phyloP scores from a whole-genome alignment of 2,113 vertebrate genomes.

The Pseudopipra pipra region DNA sequence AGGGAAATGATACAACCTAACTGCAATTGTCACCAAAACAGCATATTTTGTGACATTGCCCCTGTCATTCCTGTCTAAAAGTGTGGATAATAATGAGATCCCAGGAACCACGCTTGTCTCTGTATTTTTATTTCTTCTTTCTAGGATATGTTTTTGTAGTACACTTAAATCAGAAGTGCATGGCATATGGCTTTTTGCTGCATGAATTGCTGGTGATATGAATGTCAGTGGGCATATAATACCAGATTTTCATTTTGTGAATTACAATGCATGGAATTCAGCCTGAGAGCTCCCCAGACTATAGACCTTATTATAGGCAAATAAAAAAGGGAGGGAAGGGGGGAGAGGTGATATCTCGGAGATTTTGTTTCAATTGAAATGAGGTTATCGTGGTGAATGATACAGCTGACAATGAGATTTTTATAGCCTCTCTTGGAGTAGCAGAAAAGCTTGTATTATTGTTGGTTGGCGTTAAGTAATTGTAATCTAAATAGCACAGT shows the following conservation, averaged over 20 bases:
- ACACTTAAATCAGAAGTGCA: constrained; percentile 53
- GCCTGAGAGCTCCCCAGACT: constrained; percentile 53
- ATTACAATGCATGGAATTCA: constrained; percentile 64
- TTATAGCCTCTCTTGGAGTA: constrained; percentile 22
- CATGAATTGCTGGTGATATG: constrained; percentile 74
- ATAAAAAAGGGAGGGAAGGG: not conserved
- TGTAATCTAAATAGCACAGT: not conserved
- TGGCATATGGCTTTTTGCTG: constrained; percentile 75
- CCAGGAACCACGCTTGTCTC: not conserved
- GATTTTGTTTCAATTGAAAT: constrained; percentile 28
- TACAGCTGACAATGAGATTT: constrained; percentile 53
- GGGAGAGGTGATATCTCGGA: not conserved
- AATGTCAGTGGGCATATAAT: constrained; percentile 74
- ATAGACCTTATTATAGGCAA: constrained; percentile 45
- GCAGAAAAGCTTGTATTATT: constrained; percentile 16
- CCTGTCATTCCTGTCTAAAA: not conserved
- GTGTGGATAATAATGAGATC: not conserved
- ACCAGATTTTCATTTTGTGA: constrained; percentile 71
- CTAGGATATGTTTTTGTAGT: constrained; percentile 22
- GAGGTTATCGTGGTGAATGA: constrained; percentile 35
- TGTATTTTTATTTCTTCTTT: constrained; percentile 46
- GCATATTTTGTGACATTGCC: not conserved
- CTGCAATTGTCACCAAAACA: constrained; percentile 13
- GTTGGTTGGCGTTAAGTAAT: constrained; percentile 16
- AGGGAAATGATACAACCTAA: not conserved